phyloP scores from a whole-genome alignment of 2,888 invertebrate genomes.

The Sarcophaga subvicina region DNA sequence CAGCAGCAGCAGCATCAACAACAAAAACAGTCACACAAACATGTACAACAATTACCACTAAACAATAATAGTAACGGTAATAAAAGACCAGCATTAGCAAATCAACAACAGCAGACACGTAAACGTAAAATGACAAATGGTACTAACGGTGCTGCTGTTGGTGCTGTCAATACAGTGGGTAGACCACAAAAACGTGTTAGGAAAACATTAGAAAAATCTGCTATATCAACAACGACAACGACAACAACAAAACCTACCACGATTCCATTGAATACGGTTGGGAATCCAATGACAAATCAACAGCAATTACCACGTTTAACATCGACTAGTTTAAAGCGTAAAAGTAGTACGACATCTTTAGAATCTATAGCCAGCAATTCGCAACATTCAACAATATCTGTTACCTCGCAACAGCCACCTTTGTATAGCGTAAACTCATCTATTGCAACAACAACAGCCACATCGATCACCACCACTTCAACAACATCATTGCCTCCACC shows the following conservation, averaged over 20 bases:
- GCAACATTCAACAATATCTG: constrained; percentile 74
- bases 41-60: constrained; percentile 48
- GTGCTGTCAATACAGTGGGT: constrained; percentile 74
- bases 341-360: constrained; percentile 79
- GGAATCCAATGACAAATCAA: constrained; percentile 22
- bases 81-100: constrained; percentile 51
- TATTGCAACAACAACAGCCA: constrained; percentile 11
- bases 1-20: constrained; percentile 73
- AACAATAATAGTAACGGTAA: constrained; percentile 39
- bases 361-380: constrained; percentile 80
- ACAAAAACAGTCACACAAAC: constrained; percentile 75
- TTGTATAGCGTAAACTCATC: constrained; percentile 60
- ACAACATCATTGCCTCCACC: constrained; percentile 52
- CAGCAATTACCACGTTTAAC: constrained; percentile 67
- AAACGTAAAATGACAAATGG: constrained; percentile 73
- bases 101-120: constrained; percentile 44
- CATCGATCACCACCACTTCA: constrained; percentile 3
- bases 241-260: constrained; percentile 3
- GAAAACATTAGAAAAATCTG: constrained; percentile 77
- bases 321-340: constrained; percentile 76
- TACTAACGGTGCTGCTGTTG: constrained; percentile 63
- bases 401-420: constrained; percentile 65
- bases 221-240: constrained; percentile 61
- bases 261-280: background rate
- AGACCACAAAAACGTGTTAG: constrained; percentile 84